Evolutionary conservation across 2,888 invertebrate species (phyloP).

Genomic region (Dicyrtomina minuta): DNA sequence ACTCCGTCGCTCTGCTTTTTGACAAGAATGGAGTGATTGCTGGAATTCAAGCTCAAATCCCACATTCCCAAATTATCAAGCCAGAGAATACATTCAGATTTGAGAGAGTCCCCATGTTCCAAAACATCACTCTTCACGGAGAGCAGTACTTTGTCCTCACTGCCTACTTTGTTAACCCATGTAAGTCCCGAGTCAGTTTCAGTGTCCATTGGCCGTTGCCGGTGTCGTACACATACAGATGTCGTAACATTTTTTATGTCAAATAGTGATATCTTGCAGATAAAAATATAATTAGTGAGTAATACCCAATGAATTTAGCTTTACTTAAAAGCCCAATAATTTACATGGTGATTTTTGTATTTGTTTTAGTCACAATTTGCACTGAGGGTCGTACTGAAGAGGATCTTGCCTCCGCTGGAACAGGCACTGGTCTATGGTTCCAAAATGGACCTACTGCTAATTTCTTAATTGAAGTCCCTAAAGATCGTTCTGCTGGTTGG

Average conservation of each 20-base stretch:
- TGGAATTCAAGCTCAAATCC: slow-evolving; percentile 43
- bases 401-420: slow-evolving; percentile 33
- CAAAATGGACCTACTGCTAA: slow-evolving; percentile 43
- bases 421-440: slow-evolving; percentile 44
- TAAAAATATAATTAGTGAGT: no score
- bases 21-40: slow-evolving; percentile 45
- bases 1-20: slow-evolving; percentile 38
- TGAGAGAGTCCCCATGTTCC: slow-evolving; percentile 40
- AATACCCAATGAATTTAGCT: no score
- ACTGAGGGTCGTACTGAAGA: slow-evolving; percentile 28
- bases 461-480: slow-evolving; percentile 30
- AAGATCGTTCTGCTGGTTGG: slow-evolving; percentile 26
- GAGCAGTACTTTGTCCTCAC: slow-evolving; percentile 40
- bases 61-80: slow-evolving; percentile 9
- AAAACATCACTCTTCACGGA: slow-evolving; percentile 35
- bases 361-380: slow-evolving; percentile 45
- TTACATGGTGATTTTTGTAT: no score
- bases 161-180: slow-evolving; percentile 44
- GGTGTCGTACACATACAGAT: no score
- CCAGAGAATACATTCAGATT: slow-evolving; percentile 16
- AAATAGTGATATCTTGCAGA: no score
- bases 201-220: no score
- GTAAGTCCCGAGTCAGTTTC: slow-evolving; percentile 36
- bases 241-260: no score
- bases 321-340: no score